phyloP scores from a whole-genome alignment of 2,113 vertebrate genomes.

The Canis aureus region DNA sequence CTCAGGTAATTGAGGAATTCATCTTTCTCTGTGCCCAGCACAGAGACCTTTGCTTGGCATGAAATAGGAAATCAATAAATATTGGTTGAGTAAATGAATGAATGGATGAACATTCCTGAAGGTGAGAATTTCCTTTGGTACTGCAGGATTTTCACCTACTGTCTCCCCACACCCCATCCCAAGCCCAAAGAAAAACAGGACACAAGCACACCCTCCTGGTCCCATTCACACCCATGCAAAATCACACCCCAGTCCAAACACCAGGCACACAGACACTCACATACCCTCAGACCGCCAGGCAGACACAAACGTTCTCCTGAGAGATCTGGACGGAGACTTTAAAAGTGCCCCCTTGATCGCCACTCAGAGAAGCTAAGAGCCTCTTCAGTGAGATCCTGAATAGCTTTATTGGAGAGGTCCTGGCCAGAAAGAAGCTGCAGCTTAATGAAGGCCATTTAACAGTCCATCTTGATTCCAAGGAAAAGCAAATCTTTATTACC shows the following conservation, averaged over 20 bases:
- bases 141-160: background rate
- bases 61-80: background rate
- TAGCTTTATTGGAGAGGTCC: constrained; percentile 65
- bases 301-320: background rate
- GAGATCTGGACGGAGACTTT: background rate
- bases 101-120: background rate
- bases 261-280: accelerated
- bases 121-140: background rate
- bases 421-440: constrained; percentile 64
- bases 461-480: constrained; percentile 74
- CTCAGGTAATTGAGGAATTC: background rate
- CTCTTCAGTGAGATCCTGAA: constrained; percentile 68
- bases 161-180: background rate
- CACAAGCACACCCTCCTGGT: background rate
- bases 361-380: constrained; percentile 64
- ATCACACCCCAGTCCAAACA: background rate
- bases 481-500: constrained; percentile 83
- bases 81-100: background rate
- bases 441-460: constrained; percentile 81
- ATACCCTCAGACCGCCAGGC: accelerated
- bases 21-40: background rate
- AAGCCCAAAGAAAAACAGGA: background rate
- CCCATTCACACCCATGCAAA: background rate
- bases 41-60: background rate
- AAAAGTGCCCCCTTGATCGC: background rate